Conservation (phyloP, 2,888 invertebrate species). For the Drosophila anceps region DNA sequence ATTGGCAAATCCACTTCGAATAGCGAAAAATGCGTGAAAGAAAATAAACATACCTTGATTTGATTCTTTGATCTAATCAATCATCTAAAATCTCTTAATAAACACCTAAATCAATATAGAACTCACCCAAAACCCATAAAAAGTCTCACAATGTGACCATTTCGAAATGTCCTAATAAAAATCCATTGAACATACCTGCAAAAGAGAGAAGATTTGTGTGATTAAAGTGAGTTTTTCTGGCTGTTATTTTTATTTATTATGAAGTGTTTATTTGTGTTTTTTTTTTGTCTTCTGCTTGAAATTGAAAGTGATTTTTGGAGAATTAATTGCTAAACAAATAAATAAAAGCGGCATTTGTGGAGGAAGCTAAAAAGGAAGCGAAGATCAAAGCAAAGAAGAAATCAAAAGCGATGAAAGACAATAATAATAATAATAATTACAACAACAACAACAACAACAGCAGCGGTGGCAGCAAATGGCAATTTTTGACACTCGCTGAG, state of each 20-base stretch:
- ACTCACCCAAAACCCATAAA: constrained; percentile 31
- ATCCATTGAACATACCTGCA: constrained; percentile 54
- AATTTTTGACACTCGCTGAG: constrained; percentile 49
- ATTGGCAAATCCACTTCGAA: no score
- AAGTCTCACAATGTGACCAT: not conserved
- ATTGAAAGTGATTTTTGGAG: constrained; percentile 46
- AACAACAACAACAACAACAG: constrained; percentile 9
- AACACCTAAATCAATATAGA: not conserved
- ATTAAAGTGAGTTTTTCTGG: constrained; percentile 46
- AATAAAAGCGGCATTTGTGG: constrained; percentile 34
- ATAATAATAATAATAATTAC: constrained; percentile 29
- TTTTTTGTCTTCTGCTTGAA: constrained; percentile 19
- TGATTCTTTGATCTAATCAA: no score
- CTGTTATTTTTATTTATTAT: constrained; percentile 1
- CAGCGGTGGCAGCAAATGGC: not conserved
- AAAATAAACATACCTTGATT: no score
- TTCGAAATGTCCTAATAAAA: not conserved
- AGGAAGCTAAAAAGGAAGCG: constrained; percentile 36
- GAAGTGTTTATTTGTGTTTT: constrained; percentile 1
- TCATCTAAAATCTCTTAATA: not conserved
- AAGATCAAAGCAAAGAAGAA: constrained; percentile 38
- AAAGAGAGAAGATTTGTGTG: constrained; percentile 43
- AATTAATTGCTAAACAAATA: constrained; percentile 67
- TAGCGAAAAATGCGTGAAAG: no score
- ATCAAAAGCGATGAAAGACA: constrained; percentile 41